Percentiles rank a stretch among this genome's conserved stretches.
These are phyloP conservation scores for Neoascia interrupta DNA, from an alignment of 2,888 invertebrate species.

Conservation along the genomic window DNA sequence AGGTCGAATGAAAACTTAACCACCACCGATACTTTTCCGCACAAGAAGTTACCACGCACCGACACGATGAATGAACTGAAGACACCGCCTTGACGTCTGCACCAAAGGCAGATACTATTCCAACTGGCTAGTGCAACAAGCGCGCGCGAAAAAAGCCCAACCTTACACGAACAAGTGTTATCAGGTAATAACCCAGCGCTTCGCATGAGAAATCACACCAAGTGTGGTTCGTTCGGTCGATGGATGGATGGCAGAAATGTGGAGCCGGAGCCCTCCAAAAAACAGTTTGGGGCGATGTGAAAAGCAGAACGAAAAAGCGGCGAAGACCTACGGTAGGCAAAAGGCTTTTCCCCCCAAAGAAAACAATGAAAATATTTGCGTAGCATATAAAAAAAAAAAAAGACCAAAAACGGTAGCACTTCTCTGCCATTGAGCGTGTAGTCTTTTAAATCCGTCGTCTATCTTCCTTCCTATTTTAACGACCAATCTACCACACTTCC, in stretches of 20 bases:
- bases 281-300: no score
- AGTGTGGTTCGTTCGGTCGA: no score
- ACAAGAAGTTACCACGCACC: no score
- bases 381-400: constrained; percentile 29
- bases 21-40: no score
- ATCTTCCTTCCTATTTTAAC: constrained; percentile 57
- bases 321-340: constrained; percentile 12
- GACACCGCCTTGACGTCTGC: constrained; percentile 10
- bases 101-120: constrained; percentile 5
- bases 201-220: constrained; percentile 39
- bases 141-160: constrained; percentile 48
- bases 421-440: constrained; percentile 25
- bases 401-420: constrained; percentile 45
- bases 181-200: constrained; percentile 62
- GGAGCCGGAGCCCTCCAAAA: no score
- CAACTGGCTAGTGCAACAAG: background rate
- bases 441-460: constrained; percentile 14
- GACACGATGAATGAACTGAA: constrained; percentile 25
- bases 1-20: no score
- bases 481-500: constrained; percentile 68
- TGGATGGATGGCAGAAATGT: no score
- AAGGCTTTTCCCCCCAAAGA: constrained; percentile 7
- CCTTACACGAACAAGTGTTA: constrained; percentile 66
- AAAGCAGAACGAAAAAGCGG: constrained; percentile 25
- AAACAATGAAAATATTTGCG: no score